These are phyloP conservation scores for Watsonalla cultraria DNA, from an alignment of 2,888 invertebrate species.

Conservation along the genomic window DNA sequence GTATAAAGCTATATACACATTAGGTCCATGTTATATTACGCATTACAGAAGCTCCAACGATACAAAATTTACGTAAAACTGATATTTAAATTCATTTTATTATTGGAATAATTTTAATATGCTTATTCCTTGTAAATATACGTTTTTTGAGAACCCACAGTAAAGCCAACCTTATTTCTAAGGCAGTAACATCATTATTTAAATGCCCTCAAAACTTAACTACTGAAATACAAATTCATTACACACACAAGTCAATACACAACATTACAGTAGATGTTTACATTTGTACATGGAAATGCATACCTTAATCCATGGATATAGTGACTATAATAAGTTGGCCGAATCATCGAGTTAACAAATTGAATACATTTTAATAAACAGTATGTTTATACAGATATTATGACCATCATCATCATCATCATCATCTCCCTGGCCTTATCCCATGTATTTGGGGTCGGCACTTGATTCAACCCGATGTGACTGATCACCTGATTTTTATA, in stretches of 20 bases:
- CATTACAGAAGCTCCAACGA: conserved; percentile 25
- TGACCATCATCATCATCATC: too few relatives aligned
- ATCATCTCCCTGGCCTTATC: too few relatives aligned
- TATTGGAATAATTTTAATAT: not conserved
- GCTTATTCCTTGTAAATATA: not conserved
- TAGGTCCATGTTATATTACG: conserved; percentile 62
- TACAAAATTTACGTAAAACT: conserved; percentile 18
- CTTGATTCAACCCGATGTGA: too few relatives aligned
- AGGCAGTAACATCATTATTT: not conserved
- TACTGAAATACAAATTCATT: too few relatives aligned
- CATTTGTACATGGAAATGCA: not conserved
- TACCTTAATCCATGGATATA: not conserved
- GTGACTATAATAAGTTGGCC: too few relatives aligned
- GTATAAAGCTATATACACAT: conserved; percentile 67
- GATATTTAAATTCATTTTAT: not conserved
- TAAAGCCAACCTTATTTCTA: not conserved
- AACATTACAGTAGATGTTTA: too few relatives aligned
- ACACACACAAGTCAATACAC: too few relatives aligned
- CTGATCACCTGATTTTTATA: too few relatives aligned
- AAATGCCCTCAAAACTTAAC: not conserved
- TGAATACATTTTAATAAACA: too few relatives aligned
- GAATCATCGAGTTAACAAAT: too few relatives aligned
- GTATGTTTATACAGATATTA: too few relatives aligned
- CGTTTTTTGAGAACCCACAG: not conserved
- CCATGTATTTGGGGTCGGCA: too few relatives aligned